Evolutionary conservation across 2,888 invertebrate genomes (phyloP).

Genomic region (Agrenia bidenticulata): DNA sequence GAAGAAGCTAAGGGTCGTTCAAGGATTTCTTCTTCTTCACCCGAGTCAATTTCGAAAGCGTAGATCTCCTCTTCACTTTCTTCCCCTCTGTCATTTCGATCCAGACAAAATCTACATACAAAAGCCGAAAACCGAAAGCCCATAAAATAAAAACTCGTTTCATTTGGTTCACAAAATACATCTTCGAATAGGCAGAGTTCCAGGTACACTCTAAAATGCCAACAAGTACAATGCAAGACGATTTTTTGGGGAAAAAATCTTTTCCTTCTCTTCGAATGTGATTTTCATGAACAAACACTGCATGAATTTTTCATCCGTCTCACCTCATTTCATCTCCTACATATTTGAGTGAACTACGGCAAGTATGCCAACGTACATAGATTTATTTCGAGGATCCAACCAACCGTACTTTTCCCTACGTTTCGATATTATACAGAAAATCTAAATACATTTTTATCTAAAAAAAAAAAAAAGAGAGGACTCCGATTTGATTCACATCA

Average conservation of each 20-base stretch:
- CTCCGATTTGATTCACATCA: too few relatives aligned
- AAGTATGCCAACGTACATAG: not conserved
- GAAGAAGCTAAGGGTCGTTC: not conserved
- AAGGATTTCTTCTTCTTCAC: slow-evolving; percentile 13
- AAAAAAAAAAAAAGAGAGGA: too few relatives aligned
- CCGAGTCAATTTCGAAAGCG: slow-evolving; percentile 54
- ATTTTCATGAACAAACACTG: slow-evolving; percentile 18
- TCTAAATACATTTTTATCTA: too few relatives aligned
- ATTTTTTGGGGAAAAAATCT: not conserved
- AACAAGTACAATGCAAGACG: too few relatives aligned
- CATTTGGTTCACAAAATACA: too few relatives aligned
- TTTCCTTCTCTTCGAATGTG: slow-evolving; percentile 6
- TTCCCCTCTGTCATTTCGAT: slow-evolving; percentile 57
- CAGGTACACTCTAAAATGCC: too few relatives aligned
- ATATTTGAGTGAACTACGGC: not conserved
- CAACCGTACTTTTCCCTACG: not conserved
- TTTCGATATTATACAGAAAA: too few relatives aligned
- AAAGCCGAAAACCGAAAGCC: slow-evolving; percentile 15
- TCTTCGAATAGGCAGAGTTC: too few relatives aligned
- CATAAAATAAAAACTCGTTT: not conserved
- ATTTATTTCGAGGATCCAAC: not conserved
- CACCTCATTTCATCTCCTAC: slow-evolving; percentile 18
- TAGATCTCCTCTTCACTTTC: slow-evolving; percentile 63
- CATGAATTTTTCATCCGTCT: slow-evolving; percentile 21
- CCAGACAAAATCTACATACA: slow-evolving; percentile 61